Evolutionary conservation across 2,888 invertebrate genomes (phyloP).

Genomic region (Apamea crenata): DNA sequence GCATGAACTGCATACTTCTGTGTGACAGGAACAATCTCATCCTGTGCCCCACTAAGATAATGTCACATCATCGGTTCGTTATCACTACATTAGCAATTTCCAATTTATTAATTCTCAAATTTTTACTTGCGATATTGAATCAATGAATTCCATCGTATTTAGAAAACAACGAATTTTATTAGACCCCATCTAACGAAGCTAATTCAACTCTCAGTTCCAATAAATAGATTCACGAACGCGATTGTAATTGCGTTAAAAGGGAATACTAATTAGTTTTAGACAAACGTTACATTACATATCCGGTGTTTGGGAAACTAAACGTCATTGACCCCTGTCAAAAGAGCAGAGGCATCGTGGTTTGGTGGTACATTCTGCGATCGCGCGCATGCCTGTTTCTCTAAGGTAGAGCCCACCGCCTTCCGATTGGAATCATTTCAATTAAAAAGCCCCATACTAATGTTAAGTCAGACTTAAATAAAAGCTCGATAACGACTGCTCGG

Average conservation of each 20-base stretch:
- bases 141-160: not conserved
- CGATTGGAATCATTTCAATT: slow-evolving; percentile 86
- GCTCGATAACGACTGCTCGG: slow-evolving; percentile 9
- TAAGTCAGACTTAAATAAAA: slow-evolving; percentile 25
- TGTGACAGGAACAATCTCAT: slow-evolving; percentile 69
- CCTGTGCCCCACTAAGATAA: slow-evolving; percentile 75
- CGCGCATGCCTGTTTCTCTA: slow-evolving; percentile 89
- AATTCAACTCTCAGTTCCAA: not conserved
- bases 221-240: slow-evolving; percentile 5
- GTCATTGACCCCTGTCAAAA: slow-evolving; percentile 85
- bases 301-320: slow-evolving; percentile 78
- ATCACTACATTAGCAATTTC: slow-evolving; percentile 53
- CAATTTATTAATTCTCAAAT: slow-evolving; percentile 50
- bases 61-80: slow-evolving; percentile 64
- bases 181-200: not conserved
- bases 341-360: slow-evolving; percentile 83
- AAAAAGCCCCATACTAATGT: slow-evolving; percentile 77
- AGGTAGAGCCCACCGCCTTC: slow-evolving; percentile 83
- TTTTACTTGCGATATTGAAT: slow-evolving; percentile 12
- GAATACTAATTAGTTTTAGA: slow-evolving; percentile 36
- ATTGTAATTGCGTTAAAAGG: slow-evolving; percentile 18
- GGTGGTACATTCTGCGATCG: slow-evolving; percentile 82
- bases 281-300: slow-evolving; percentile 72
- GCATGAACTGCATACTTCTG: slow-evolving; percentile 61
- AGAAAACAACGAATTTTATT: not conserved